Percentiles rank a stretch among this genome's conserved stretches.
phyloP scores from a whole-genome alignment of 2,888 invertebrate genomes.

The Synergus gifuensis region DNA sequence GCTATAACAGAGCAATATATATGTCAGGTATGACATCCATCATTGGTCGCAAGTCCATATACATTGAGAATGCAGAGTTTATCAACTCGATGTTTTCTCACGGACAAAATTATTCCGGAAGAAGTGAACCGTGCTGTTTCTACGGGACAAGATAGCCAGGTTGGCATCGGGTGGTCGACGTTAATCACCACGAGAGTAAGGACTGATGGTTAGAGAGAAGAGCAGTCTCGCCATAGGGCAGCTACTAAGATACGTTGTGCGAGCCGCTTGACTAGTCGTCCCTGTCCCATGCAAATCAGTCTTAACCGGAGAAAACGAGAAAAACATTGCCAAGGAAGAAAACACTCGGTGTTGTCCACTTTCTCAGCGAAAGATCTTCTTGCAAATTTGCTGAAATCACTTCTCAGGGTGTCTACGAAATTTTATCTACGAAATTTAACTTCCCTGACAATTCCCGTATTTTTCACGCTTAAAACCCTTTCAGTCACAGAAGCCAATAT shows the following conservation, averaged over 20 bases:
- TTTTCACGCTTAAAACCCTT: no score
- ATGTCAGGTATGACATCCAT: neutral
- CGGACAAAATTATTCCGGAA: conserved; percentile 64
- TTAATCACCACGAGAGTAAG: conserved; percentile 61
- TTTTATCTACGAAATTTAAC: no score
- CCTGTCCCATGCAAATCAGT: conserved; percentile 47
- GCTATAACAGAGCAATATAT: neutral
- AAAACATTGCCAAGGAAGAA: conserved; percentile 14
- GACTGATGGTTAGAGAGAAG: conserved; percentile 57
- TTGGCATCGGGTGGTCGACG: conserved; percentile 67
- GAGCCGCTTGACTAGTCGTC: conserved; percentile 43
- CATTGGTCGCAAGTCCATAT: neutral
- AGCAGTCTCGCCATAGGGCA: conserved; percentile 53
- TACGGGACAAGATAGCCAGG: conserved; percentile 50
- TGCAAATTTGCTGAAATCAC: neutral
- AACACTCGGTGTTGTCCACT: neutral
- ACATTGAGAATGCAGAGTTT: conserved; percentile 33
- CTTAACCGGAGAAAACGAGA: conserved; percentile 46
- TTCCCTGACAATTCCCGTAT: no score
- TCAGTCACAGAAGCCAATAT: no score
- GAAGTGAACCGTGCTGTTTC: conserved; percentile 51
- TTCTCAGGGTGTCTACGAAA: neutral
- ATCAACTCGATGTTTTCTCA: conserved; percentile 52
- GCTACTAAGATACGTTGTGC: conserved; percentile 48
- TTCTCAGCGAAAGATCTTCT: neutral